Base-by-base conservation (phyloP, 2,888 invertebrate genomes). In the Archaeoteleia sp. region DNA sequence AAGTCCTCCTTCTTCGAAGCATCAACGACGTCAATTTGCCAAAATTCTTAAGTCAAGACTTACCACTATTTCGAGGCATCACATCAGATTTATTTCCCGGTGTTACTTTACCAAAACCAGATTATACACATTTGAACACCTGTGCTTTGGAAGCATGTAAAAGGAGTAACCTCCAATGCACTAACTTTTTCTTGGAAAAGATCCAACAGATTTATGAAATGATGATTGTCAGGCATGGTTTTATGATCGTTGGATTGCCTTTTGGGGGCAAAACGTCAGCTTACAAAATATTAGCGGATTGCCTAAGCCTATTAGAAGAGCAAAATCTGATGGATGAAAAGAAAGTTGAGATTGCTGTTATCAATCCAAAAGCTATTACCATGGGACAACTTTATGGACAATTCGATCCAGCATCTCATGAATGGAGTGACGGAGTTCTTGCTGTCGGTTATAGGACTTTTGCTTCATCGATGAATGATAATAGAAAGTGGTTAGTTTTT, bases 341-440 rank as follows among this genome's bases (percentile, higher is more conserved):
- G 77, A 87, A 88, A 42, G 94, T 93, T 0, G 91, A 94, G 74
- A 94, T 91, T 79, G 93, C 90, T 0, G 89, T 95, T 0, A 95
- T 95, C 74, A 98, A 97, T 86, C 97, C 98, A 0, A 98, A 98
- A 86, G 92, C 97, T 0, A 94, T 98, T 49, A 97, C 97, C 0
- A 94, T 97, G 94, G 96, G 96, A 0, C 97, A 97, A 83, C 87
- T 98, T n/a, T 98, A 97, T 81, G 97, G 97, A 0, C 94, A 95
- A 83, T 97, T 97, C 80, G 97, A 98, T 87, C 91, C 93, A 0
- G 93, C 95, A 0, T 96, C 97, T 0, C 97, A 97, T 84, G 97
- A 98, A 87, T 96, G 95, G 95, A 94, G 93, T 2, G 95, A 96
- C 82, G 95, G 95, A 0, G 92, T 97, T 13, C 86, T 96, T 15